Evolutionary conservation across 2,888 invertebrate genomes (phyloP).

Genomic region (Carpatolechia fugitivella): DNA sequence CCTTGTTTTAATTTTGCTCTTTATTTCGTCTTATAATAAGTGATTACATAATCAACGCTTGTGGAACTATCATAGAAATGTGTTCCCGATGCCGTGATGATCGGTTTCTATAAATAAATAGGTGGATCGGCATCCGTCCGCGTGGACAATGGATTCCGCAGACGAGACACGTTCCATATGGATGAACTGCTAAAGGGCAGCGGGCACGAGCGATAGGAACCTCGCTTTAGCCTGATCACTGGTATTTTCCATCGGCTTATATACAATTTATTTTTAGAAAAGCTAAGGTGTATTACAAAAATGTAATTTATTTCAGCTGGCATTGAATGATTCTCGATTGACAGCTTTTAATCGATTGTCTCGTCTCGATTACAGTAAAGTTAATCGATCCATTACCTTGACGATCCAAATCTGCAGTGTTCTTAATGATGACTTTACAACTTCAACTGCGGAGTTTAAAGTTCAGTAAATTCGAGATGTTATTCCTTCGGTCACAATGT

Average conservation of each 20-base stretch:
- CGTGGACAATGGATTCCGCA: slow-evolving; percentile 74
- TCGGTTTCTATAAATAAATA: slow-evolving; percentile 71
- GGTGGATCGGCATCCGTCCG: slow-evolving; percentile 50
- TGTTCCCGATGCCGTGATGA: slow-evolving; percentile 49
- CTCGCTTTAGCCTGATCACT: slow-evolving; percentile 1
- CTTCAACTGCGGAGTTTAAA: slow-evolving; percentile 1
- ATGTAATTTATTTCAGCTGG: background rate
- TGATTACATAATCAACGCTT: slow-evolving; percentile 34
- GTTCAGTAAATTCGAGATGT: background rate
- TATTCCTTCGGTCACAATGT: background rate
- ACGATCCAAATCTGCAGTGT: background rate
- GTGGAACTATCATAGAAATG: slow-evolving; percentile 41
- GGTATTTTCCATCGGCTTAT: background rate
- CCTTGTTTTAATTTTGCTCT: background rate
- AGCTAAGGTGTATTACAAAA: background rate
- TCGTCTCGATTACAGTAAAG: background rate
- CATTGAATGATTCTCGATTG: background rate
- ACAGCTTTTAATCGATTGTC: slow-evolving; percentile 5
- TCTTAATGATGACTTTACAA: slow-evolving; percentile 4
- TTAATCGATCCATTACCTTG: slow-evolving; percentile 10
- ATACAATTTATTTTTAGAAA: background rate
- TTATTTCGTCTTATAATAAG: background rate
- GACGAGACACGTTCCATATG: slow-evolving; percentile 74
- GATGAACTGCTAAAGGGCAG: slow-evolving; percentile 62
- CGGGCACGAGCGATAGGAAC: slow-evolving; percentile 48